Percentiles rank a stretch among this genome's conserved stretches.
phyloP scores from a whole-genome alignment of 2,797 vertebrate species.

The Gorsachius magnificus region DNA sequence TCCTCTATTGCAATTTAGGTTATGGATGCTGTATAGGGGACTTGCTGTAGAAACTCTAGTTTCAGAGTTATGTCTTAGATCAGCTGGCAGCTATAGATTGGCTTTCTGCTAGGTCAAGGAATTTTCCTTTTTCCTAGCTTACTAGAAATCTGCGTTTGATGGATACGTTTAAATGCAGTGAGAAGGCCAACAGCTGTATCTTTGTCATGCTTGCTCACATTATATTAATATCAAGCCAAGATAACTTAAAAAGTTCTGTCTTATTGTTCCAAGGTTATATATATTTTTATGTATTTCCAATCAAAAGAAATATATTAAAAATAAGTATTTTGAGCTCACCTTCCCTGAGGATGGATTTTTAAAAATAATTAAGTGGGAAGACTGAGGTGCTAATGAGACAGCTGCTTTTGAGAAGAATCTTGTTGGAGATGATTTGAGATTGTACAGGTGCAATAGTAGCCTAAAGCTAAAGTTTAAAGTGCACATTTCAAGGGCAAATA shows the following conservation, averaged over 20 bases:
- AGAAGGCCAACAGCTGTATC: slow-evolving; percentile 39
- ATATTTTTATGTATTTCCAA: slow-evolving; percentile 44
- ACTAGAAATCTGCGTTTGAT: slow-evolving; percentile 21
- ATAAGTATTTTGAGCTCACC: slow-evolving; percentile 30
- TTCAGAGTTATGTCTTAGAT: slow-evolving; percentile 15
- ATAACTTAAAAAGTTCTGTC: slow-evolving; percentile 17
- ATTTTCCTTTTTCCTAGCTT: slow-evolving; percentile 42
- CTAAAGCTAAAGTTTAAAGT: slow-evolving; percentile 47
- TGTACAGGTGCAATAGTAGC: neutral
- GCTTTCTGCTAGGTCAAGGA: slow-evolving; percentile 44
- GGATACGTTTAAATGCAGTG: slow-evolving; percentile 41
- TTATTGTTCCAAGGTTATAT: slow-evolving; percentile 41
- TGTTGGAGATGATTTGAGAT: neutral
- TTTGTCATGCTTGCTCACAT: slow-evolving; percentile 34
- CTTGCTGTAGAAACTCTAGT: neutral
- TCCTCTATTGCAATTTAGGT: neutral
- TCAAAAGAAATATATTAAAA: slow-evolving; percentile 38
- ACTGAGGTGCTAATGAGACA: slow-evolving; percentile 26
- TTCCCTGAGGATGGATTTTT: slow-evolving; percentile 26
- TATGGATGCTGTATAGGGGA: neutral
- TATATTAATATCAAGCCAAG: slow-evolving; percentile 40
- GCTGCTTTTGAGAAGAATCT: slow-evolving; percentile 4
- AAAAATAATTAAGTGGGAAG: slow-evolving; percentile 37
- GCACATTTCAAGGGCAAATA: slow-evolving; percentile 47
- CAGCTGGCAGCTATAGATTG: slow-evolving; percentile 25